phyloP scores from a whole-genome alignment of 1,140 invertebrate genomes.

The Drosophila nigromelanica region DNA sequence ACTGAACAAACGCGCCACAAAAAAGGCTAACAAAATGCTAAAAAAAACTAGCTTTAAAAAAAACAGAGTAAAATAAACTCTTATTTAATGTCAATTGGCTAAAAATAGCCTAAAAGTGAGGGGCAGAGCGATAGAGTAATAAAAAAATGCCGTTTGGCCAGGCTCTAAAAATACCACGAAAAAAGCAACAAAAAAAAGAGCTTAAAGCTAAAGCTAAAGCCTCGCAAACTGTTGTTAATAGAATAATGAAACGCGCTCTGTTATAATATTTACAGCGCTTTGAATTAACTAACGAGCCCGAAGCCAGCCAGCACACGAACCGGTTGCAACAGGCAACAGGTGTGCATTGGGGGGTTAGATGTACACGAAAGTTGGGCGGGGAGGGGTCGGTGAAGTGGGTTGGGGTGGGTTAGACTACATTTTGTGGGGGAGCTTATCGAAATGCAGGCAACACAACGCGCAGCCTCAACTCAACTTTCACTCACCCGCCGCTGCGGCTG shows the following conservation, averaged over 20 bases:
- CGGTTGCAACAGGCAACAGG: conserved; percentile 63
- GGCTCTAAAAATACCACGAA: conserved; percentile 32
- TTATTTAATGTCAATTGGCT: conserved; percentile 46
- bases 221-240: conserved; percentile 59
- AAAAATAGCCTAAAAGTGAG: conserved; percentile 37
- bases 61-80: conserved; percentile 4
- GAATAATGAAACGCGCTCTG: conserved; percentile 75
- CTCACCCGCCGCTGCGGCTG: conserved; percentile 35
- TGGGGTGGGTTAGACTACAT: neutral
- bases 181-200: neutral
- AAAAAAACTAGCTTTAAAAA: neutral
- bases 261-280: conserved; percentile 78
- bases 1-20: neutral
- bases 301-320: conserved; percentile 32
- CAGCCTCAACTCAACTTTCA: conserved; percentile 42
- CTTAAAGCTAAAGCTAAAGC: conserved; percentile 7
- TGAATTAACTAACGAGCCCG: conserved; percentile 80
- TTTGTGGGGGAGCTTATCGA: conserved; percentile 56
- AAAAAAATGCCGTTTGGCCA: conserved; percentile 45
- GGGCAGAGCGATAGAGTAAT: conserved; percentile 1
- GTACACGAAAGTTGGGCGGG: neutral
- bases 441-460: conserved; percentile 31
- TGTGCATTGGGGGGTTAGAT: conserved; percentile 38
- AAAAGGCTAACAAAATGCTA: neutral
- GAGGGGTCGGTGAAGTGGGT: neutral